Evolutionary conservation across 2,113 vertebrate genomes (phyloP).

Genomic region (Reinhardtius hippoglossoides): DNA sequence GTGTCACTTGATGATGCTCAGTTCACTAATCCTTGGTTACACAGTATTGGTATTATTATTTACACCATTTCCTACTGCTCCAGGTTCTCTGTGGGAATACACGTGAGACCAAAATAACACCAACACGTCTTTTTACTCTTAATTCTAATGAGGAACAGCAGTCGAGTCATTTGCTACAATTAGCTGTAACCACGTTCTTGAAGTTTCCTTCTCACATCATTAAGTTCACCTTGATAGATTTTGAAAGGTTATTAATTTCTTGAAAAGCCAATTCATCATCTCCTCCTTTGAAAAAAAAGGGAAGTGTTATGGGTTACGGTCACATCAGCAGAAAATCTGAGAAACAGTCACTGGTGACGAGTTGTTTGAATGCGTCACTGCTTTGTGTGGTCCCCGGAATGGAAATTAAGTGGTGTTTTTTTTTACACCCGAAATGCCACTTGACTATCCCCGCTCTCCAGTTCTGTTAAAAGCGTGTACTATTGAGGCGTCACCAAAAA

Average conservation of each 20-base stretch:
- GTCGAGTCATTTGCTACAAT: constrained; percentile 38
- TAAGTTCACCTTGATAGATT: constrained; percentile 60
- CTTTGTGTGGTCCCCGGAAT: neutral
- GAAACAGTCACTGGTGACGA: neutral
- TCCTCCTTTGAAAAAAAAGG: constrained; percentile 18
- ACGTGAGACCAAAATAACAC: constrained; percentile 5
- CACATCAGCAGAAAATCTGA: constrained; percentile 22
- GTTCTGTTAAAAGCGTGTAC: constrained; percentile 12
- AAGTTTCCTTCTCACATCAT: constrained; percentile 43
- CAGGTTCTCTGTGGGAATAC: neutral
- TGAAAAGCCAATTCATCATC: constrained; percentile 55
- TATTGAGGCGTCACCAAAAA: constrained; percentile 11
- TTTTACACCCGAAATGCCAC: neutral
- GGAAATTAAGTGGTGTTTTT: neutral
- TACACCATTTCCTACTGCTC: neutral
- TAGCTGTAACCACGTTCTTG: constrained; percentile 28
- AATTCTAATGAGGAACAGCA: constrained; percentile 28
- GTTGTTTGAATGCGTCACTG: neutral
- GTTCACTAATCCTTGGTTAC: neutral
- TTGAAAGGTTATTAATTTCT: constrained; percentile 52
- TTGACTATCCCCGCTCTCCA: neutral
- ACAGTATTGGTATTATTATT: neutral
- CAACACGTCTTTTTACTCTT: neutral
- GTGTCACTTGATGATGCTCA: neutral
- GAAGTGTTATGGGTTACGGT: constrained; percentile 9